Base-by-base conservation (phyloP, 2,113 vertebrate species). In the Sylvia atricapilla region DNA sequence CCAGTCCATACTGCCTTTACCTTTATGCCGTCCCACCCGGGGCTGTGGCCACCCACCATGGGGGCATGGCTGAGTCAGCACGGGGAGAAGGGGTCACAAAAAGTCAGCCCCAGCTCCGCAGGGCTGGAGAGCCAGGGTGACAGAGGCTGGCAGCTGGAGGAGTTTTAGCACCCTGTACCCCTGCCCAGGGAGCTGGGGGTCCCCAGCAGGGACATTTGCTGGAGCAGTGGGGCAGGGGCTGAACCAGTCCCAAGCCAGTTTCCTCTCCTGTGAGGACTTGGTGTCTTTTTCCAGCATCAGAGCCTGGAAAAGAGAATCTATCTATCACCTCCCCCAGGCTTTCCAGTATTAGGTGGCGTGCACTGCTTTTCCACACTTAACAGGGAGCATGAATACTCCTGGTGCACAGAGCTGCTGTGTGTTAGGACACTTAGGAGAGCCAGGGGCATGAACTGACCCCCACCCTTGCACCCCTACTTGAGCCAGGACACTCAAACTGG, bases 1-100 rank as follows among this genome's bases (percentile, higher is more conserved):
- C 96, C 96, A 96, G 85, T 52, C 94, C 39, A 4, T 85, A 76
- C 72, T 93, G 91, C 89, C 91, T 94, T 72, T 91, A 94, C 94
- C 96, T 93, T 88, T 22, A 1, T 8, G 9, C 64, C 0, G 1
- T 91, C 92, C 95, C 90, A 69, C 80, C 81, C 68, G 3, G 15
- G 75, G 75, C 91, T 69, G 84, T 0, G 66, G 80, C 96, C 96
- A 96, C 96, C 93, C 94, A 94, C 82, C 27, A 3, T 0, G n/a
- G 75, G 87, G 60, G 33, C 81, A 82, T 1, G 39, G 37, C 78
- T 91, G 89, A 95, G 87, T 89, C 82, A 87, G 58, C 20, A 0
- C 0, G 0, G 46, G 52, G 39, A 86, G 39, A 94, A 86, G 44
- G 72, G 75, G 77, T 92, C 88, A 92, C n/a, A 37, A 13, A 82